Conservation (phyloP, 2,797 vertebrate genomes). For the Notoglanidium macrostoma region DNA sequence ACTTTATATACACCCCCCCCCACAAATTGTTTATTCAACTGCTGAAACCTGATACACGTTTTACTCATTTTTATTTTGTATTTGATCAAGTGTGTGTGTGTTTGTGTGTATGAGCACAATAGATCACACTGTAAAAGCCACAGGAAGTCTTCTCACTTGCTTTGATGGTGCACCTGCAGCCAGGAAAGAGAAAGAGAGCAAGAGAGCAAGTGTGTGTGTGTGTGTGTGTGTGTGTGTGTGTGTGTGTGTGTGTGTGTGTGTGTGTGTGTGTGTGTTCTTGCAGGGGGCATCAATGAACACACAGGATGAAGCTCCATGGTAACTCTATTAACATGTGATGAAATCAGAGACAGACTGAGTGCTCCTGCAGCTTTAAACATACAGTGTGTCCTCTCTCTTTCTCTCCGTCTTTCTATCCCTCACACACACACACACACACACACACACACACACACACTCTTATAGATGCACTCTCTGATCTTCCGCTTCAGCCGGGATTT, state of each 20-base stretch:
- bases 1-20: not conserved
- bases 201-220: not conserved
- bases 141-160: constrained; percentile 50
- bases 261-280: not conserved
- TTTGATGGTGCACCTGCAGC: constrained; percentile 51
- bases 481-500: not conserved
- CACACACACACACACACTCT: not conserved
- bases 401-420: no score
- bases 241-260: not conserved
- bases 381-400: not conserved
- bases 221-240: not conserved
- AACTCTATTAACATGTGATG: constrained; percentile 55
- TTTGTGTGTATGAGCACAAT: not conserved
- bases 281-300: constrained; percentile 23
- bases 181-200: not conserved
- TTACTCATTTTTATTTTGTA: not conserved
- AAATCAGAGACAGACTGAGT: constrained; percentile 44
- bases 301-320: constrained; percentile 46
- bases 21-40: constrained; percentile 3
- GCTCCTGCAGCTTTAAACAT: constrained; percentile 20
- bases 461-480: not conserved
- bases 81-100: not conserved
- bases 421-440: no score
- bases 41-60: not conserved
- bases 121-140: constrained; percentile 32